Base-by-base conservation (phyloP, 2,797 vertebrate species). In the Chloroceryle inda region DNA sequence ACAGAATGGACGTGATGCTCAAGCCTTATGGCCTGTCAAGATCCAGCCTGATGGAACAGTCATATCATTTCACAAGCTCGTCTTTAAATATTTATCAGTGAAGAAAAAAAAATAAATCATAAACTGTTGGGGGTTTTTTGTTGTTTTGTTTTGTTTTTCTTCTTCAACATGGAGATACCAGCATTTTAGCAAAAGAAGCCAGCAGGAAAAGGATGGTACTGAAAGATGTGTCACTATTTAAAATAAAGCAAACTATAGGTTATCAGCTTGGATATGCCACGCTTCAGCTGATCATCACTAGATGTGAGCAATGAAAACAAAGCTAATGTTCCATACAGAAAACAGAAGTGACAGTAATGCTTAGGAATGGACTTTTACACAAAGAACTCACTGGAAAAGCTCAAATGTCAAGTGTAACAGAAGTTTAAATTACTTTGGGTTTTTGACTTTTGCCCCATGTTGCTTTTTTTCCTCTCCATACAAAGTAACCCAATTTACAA, bases 271-370 rank as follows among this genome's bases (percentile, higher is more conserved):
- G 73, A 96, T 94, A 92, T 93, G 91, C 71, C 86, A 96, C 2
- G 63, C 71, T 97, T 94, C 92, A 85, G 93, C 82, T 91, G 80
- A 72, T 82, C 90, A 79, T 83, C 77, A 29, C 76, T 92, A 78
- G 49, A 96, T 80, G 50, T 91, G 79, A 97, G 94, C 81, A 92
- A 87, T 47, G 77, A 94, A 94, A 97, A 94, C 78, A 96, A 92
- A 97, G 45, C 83, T 89, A 95, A 96, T 83, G 82, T 85, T 88
- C 92, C 88, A 83, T 94, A 85, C 53, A 26, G 50, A 94, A 93
- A 93, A 49, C 78, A 84, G 79, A 96, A 96, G 56, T 95, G 94
- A 97, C 90, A 96, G 71, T 71, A 94, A 97, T 92, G 63, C 62
- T 64, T 69, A 94, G 64, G 80, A 97, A 96, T 86, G 84, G 68